phyloP scores from a whole-genome alignment of 2,888 invertebrate genomes.

The Parapristionchus giblindavisi region DNA sequence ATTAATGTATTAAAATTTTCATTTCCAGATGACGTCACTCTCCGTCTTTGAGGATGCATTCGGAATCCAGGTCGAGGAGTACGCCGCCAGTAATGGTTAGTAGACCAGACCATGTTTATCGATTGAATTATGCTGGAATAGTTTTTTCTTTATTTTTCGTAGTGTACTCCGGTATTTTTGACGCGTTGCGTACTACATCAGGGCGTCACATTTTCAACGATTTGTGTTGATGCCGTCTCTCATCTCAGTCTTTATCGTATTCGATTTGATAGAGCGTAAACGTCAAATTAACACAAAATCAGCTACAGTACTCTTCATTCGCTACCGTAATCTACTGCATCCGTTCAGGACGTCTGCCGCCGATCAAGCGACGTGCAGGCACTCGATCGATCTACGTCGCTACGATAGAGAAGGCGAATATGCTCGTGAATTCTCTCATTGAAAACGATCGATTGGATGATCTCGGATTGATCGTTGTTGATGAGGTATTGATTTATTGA shows the following conservation, averaged over 20 bases:
- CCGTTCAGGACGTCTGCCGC: conserved; percentile 82
- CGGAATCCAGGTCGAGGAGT: conserved; percentile 91
- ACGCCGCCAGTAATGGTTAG: conserved; percentile 80
- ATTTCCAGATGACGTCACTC: conserved; percentile 80
- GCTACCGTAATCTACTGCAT: neutral
- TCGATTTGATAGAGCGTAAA: too few species aligned
- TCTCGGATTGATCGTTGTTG: conserved; percentile 84
- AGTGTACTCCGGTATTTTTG: neutral
- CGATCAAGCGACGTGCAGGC: conserved; percentile 79
- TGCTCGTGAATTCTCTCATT: conserved; percentile 82
- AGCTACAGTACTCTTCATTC: too few species aligned
- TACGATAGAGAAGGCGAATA: conserved; percentile 92
- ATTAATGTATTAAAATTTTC: neutral
- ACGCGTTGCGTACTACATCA: too few species aligned
- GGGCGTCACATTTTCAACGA: too few species aligned
- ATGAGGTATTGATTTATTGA: conserved; percentile 78
- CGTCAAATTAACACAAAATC: too few species aligned
- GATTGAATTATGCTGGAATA: neutral
- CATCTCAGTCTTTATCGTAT: too few species aligned
- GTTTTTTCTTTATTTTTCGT: neutral
- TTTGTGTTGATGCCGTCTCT: too few species aligned
- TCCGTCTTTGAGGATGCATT: conserved; percentile 87
- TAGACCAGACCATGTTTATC: neutral
- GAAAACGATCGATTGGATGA: conserved; percentile 80
- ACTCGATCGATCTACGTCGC: conserved; percentile 85